Base-by-base conservation (phyloP, 2,888 invertebrate genomes). In the Pristionchus japonicus region DNA sequence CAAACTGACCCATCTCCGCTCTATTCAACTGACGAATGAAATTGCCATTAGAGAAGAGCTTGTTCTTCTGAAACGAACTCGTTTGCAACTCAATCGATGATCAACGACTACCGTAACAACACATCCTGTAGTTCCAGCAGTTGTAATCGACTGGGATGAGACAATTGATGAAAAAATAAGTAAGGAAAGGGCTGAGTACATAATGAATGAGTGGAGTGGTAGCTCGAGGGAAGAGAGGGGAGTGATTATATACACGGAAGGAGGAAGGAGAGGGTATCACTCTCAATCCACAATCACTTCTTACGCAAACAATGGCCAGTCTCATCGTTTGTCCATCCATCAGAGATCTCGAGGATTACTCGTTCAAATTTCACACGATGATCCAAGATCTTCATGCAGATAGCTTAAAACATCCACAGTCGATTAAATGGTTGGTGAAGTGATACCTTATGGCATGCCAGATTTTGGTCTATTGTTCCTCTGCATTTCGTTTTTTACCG, bases 41-140 rank as follows among this genome's bases (percentile, higher is more conserved):
- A 74, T 93, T 93, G 23, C 93, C 93, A 86, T 93, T 91, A 20
- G 93, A 93, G 89, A 91, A 93, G 11, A 93, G 88, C 61, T 92
- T 89, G 47, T 92, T 93, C 83, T 92, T 93, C 93, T 93, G 84
- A 77, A 91, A 88, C 87, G 2, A n/a, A 70, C 7, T 34, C 7
- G 37, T 20, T 31, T 3, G 7, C 37, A 9, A 52, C 20, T 15
- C 15, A 70, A 40, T n/a, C 9, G 57, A 57, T 80, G 23, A 43
- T 49, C 27, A 77, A 20, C 2, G 20, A 3, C 20, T 47, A 87
- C 87, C 40, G 87, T 80, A 40, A 87, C 87, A 9, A 87, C 61
- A 43, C 87, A 87, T 77, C 87, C 87, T 20, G 61, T 80, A 3
- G 77, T 43, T 57, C 87, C 87, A 20, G 77, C 77, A n/a, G 40